Evolutionary conservation across 2,113 vertebrate genomes (phyloP), one percentile per base, ranked within the genome.

Genomic region (Podarcis cretensis): DNA sequence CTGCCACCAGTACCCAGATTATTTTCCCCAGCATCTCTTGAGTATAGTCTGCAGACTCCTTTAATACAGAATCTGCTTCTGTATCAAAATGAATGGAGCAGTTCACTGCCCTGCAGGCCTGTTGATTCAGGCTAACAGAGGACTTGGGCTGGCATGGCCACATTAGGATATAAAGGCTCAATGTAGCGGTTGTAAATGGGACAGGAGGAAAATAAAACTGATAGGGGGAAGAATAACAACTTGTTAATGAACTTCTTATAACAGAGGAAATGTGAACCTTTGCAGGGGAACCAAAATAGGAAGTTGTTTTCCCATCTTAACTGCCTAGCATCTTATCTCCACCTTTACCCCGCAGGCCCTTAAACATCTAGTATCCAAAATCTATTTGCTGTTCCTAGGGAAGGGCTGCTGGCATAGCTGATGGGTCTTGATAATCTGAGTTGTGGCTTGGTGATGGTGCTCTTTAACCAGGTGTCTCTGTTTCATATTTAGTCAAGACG

Each of bases 401-500:
- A 74, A 74, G 43, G 35, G 48, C 66, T 71, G 16, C 8, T 40
- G 71, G 13, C 6, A 9, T 30, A 35, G 1, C 5, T 80, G 76
- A 65, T 40, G 57, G 13, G 32, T 30, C 16, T 23, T 57, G 43
- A 37, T 21, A 43, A 16, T 54, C 30, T 75, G 71, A 76, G 68
- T 71, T 40, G 59, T 18, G 57, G 57, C n/a, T n/a, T 54, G 68
- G 59, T 27, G 21, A 20, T 21, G 57, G 30, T 25, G 13, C 37
- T 32, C 71, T 20, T 13, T 65, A 32, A 37, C 20, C 3, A 1
- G 13, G 30, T 75, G 35, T 14, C 18, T 54, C 5, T 74, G 21
- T 68, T 89, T 89, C 14, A 8, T 37, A 43, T 30, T 9, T 91
- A 98, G 98, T 66, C 97, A 98, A 6, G 97, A 98, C 0, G 98